Percentiles rank a stretch among this genome's conserved stretches.
phyloP scores from a whole-genome alignment of 2,888 invertebrate species.

The Crematogaster levior region DNA sequence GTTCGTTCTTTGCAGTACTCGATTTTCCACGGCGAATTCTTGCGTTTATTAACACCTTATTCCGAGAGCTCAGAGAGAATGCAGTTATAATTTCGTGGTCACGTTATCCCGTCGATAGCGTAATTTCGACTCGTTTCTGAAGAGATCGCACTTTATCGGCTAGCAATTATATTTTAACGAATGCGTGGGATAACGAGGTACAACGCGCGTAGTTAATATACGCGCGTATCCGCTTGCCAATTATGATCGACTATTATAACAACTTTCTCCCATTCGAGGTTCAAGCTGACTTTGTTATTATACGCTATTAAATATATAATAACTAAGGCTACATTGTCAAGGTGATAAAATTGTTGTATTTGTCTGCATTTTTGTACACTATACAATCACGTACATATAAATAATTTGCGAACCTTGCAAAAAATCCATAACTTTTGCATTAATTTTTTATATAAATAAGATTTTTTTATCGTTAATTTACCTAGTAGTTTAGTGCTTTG shows the following conservation, averaged over 20 bases:
- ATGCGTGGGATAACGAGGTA: constrained; percentile 39
- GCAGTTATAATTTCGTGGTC: constrained; percentile 61
- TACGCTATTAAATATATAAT: constrained; percentile 36
- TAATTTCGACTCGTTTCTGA: constrained; percentile 4
- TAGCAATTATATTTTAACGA: constrained; percentile 52
- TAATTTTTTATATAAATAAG: not conserved
- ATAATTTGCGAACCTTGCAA: not conserved
- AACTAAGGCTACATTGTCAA: constrained; percentile 23
- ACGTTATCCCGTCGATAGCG: constrained; percentile 18
- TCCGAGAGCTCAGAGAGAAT: constrained; percentile 56
- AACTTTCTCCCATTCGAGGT: constrained; percentile 19
- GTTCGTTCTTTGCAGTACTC: not conserved
- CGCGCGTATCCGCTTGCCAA: constrained; percentile 27
- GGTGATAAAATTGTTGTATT: constrained; percentile 3
- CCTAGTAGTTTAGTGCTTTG: not conserved
- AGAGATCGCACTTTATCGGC: constrained; percentile 29
- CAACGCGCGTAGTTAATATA: constrained; percentile 17
- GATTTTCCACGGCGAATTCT: constrained; percentile 55
- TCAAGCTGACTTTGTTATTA: constrained; percentile 41
- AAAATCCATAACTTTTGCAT: not conserved
- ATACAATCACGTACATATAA: too few species aligned
- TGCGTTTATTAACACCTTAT: constrained; percentile 68
- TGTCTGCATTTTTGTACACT: too few species aligned
- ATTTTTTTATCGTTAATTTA: not conserved
- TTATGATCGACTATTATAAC: constrained; percentile 38